Evolutionary conservation across 2,797 vertebrate genomes (phyloP).

Genomic region (Serranus cabrilla): DNA sequence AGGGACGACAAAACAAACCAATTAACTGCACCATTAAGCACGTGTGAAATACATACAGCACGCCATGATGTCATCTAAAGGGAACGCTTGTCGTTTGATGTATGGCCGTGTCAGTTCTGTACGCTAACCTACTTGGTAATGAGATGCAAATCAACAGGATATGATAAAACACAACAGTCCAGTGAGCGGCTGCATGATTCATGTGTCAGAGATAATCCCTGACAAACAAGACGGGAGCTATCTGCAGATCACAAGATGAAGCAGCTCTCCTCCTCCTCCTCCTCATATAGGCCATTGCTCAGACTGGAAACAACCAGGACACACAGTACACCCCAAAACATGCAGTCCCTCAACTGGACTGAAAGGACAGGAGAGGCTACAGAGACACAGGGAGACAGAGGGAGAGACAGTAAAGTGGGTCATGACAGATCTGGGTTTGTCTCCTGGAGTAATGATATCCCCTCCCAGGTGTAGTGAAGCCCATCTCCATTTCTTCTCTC

Average conservation of each 20-base stretch:
- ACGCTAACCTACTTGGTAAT: conserved; percentile 41
- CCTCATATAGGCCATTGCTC: conserved; percentile 71
- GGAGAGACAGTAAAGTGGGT: conserved; percentile 72
- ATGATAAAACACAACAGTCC: conserved; percentile 23
- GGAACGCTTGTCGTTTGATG: conserved; percentile 17
- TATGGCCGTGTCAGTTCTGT: conserved; percentile 10
- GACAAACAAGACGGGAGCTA: conserved; percentile 50
- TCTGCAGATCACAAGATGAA: conserved; percentile 43
- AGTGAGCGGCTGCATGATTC: conserved; percentile 30
- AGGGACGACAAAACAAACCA: conserved; percentile 38
- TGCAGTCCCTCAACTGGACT: not conserved
- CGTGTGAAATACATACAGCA: not conserved
- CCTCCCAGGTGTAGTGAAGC: conserved; percentile 42
- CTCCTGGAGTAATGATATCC: conserved; percentile 48
- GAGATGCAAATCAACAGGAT: conserved; percentile 54
- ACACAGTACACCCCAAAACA: conserved; percentile 5
- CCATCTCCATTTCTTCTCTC: not conserved
- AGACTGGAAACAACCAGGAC: conserved; percentile 27
- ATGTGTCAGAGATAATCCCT: conserved; percentile 60
- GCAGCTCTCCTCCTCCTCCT: conserved; percentile 19
- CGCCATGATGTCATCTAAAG: conserved; percentile 13
- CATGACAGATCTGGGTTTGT: conserved; percentile 68
- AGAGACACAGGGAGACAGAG: not conserved
- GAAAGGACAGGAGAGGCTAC: not conserved
- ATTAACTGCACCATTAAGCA: conserved; percentile 25